Base-by-base conservation (phyloP, 2,113 vertebrate genomes). In the Ailuropoda melanoleuca region DNA sequence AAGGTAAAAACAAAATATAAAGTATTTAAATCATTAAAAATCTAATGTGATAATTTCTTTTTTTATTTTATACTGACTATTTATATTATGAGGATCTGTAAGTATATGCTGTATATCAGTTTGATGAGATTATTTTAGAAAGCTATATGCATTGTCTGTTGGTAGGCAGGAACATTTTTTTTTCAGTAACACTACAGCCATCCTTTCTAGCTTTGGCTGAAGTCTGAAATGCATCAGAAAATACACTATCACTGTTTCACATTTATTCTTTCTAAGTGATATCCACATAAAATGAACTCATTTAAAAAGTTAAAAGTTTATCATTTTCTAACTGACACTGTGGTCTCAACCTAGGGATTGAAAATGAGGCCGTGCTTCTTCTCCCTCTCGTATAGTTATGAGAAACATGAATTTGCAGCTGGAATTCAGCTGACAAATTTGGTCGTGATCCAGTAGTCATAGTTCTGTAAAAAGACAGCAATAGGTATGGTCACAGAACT, bases 21-120 rank as follows among this genome's bases (percentile, higher is more conserved):
- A 68, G 64, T 4, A 92, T 86, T 93, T 82, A 89, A 85, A 87
- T 92, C 9, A 83, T 97, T 66, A 89, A 97, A 97, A 68, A 93
- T 91, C 50, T 82, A 34, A 88, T 94, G 46, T 68, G 46, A 62
- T 84, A 7, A 46, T 58, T 50, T 92, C 95, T 96, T 50, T 92
- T 96, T 96, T 93, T 39, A 7, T 23, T 77, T 85, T 83, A 72
- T 68, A 62, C 3, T 72, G 62, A 90, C 43, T 93, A 56, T 89
- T 92, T 97, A 72, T 66, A 68, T 72, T 88, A 85, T 70, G 17
- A 78, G 43, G 97, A 83, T 90, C 18, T 95, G 17, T 89, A 94
- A 68, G 12, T 93, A 4, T 66, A 64, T 75, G 56, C 68, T 85
- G 8, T 43, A 34, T 53, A 83, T 18, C 4, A n/a, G 18, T 50